Evolutionary conservation across 2,113 vertebrate genomes (phyloP).

Genomic region (Corythaixoides concolor): DNA sequence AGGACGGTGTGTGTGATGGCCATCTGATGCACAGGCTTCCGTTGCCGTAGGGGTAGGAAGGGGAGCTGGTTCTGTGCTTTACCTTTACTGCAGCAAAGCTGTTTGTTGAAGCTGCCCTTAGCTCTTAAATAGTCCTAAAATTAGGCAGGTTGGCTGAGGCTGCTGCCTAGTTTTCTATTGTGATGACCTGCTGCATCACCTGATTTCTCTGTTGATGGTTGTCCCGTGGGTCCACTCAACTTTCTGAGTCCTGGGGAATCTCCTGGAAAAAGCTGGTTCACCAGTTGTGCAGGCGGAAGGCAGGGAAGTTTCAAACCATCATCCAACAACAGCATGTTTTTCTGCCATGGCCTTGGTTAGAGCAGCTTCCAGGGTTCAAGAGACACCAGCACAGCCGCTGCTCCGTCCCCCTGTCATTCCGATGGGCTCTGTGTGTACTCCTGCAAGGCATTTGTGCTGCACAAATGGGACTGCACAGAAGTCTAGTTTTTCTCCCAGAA

Average conservation of each 20-base stretch:
- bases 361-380: background rate
- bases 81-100: background rate
- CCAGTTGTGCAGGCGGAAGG: background rate
- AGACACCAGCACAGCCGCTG: background rate
- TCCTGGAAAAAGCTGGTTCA: background rate
- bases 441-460: background rate
- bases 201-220: background rate
- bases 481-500: background rate
- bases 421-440: rapidly evolving
- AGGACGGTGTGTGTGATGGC: rapidly evolving
- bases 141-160: background rate
- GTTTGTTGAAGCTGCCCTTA: background rate
- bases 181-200: background rate
- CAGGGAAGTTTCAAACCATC: background rate
- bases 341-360: background rate
- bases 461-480: background rate
- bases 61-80: background rate
- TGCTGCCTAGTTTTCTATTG: background rate
- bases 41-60: background rate
- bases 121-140: background rate
- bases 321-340: background rate
- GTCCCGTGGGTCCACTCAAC: background rate
- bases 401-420: rapidly evolving
- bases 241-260: background rate
- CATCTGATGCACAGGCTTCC: background rate